Percentiles rank a stretch among this genome's conserved stretches.
phyloP scores from a whole-genome alignment of 2,797 vertebrate genomes.

The Oryzias dopingdopingensis region DNA sequence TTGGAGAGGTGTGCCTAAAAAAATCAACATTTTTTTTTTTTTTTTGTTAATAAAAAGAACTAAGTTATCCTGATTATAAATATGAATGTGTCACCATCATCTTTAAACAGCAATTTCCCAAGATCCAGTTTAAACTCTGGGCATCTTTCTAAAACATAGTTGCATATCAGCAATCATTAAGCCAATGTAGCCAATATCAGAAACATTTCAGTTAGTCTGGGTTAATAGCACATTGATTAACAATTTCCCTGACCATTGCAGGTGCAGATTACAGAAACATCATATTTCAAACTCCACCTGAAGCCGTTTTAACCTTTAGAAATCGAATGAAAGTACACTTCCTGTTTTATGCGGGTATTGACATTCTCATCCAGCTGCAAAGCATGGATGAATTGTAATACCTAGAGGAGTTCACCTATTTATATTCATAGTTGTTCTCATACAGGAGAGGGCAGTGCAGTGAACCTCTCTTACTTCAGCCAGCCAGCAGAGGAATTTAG shows the following conservation, averaged over 20 bases:
- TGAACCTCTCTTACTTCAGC: conserved; percentile 60
- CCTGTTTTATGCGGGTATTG: conserved; percentile 61
- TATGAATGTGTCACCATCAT: no score
- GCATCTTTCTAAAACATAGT: background rate
- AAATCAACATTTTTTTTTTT: no score
- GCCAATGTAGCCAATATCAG: background rate
- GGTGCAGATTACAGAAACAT: conserved; percentile 5
- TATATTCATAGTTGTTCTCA: conserved; percentile 67
- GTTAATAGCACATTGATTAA: conserved; percentile 24
- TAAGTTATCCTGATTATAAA: no score
- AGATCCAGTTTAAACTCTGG: no score
- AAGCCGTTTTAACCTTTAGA: conserved; percentile 52
- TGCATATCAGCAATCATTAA: background rate
- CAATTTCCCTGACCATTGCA: conserved; percentile 10
- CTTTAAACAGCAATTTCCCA: no score
- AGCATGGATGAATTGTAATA: conserved; percentile 62
- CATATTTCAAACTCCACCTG: conserved; percentile 27
- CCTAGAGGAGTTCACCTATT: conserved; percentile 63
- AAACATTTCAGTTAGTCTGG: conserved; percentile 13
- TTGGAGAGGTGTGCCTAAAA: no score
- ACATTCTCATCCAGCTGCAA: conserved; percentile 59
- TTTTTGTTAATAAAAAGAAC: no score
- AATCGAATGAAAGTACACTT: conserved; percentile 50
- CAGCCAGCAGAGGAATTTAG: conserved; percentile 51
- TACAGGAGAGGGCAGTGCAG: conserved; percentile 66